These are phyloP conservation scores for Ctenochaetus hawaiiensis DNA, from an alignment of 2,797 vertebrate species.

Conservation along the genomic window DNA sequence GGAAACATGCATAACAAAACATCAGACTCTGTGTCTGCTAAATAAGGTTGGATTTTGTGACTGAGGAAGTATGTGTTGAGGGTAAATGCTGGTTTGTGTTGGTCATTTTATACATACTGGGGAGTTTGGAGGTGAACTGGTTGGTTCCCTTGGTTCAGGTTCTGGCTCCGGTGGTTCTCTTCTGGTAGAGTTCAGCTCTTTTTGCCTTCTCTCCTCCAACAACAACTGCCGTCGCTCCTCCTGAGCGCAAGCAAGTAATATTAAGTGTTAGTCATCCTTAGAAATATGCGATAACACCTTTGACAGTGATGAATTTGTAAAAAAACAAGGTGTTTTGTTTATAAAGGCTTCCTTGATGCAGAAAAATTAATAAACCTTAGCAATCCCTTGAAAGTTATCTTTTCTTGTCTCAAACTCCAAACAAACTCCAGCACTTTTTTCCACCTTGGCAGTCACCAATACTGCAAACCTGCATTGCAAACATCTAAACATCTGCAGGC, in stretches of 20 bases:
- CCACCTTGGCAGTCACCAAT: neutral
- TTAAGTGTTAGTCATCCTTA: neutral
- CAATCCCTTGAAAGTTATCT: neutral
- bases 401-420: neutral
- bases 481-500: slow-evolving; percentile 56
- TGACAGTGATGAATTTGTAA: neutral
- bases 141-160: slow-evolving; percentile 50
- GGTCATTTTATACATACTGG: slow-evolving; percentile 56
- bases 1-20: neutral
- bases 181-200: slow-evolving; percentile 53
- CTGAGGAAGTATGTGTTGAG: neutral
- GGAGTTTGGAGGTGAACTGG: slow-evolving; percentile 48
- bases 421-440: neutral
- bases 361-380: neutral
- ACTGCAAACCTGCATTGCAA: slow-evolving; percentile 33
- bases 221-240: slow-evolving; percentile 71
- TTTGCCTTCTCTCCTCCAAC: slow-evolving; percentile 67
- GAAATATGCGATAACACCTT: neutral
- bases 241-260: slow-evolving; percentile 53
- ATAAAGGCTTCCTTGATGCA: neutral
- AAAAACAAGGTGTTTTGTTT: neutral
- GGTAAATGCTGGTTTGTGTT: neutral
- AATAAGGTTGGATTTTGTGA: too few species aligned
- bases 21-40: neutral
- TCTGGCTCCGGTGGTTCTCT: slow-evolving; percentile 55